Percentiles rank a stretch among this genome's conserved stretches.
phyloP scores from a whole-genome alignment of 2,797 vertebrate species.

The Xerus rutilus region DNA sequence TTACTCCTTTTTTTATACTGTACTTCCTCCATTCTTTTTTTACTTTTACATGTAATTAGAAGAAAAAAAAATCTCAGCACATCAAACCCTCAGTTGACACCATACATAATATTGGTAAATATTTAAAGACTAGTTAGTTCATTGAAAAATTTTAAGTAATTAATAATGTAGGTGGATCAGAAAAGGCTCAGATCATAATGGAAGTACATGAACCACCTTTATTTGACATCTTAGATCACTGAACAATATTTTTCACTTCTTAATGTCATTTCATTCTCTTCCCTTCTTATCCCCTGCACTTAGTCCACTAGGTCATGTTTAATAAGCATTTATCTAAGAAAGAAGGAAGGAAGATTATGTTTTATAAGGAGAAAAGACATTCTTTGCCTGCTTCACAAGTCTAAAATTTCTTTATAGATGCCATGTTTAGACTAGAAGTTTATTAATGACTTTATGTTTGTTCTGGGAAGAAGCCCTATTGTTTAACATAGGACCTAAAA shows the following conservation, averaged over 20 bases:
- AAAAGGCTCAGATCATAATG: not conserved
- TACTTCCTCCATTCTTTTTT: not conserved
- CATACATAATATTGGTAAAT: not conserved
- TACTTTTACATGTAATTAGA: constrained; percentile 15
- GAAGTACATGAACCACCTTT: too few relatives aligned
- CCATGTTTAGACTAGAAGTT: not conserved
- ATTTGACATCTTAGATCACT: not conserved
- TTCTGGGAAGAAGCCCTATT: not conserved
- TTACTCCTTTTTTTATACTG: not conserved
- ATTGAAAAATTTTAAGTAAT: not conserved
- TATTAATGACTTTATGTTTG: not conserved
- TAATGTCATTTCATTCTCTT: not conserved
- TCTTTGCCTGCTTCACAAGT: not conserved
- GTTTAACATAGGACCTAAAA: not conserved
- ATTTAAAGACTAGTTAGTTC: not conserved
- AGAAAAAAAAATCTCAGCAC: not conserved
- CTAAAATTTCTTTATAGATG: constrained; percentile 29
- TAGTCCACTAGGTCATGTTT: not conserved
- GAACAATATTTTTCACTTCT: not conserved
- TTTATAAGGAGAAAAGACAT: not conserved
- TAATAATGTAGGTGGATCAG: not conserved
- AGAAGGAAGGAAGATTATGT: not conserved
- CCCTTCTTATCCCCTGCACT: not conserved
- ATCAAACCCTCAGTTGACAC: not conserved
- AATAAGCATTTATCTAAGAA: not conserved